phyloP scores from a whole-genome alignment of 2,888 invertebrate genomes.

The Melanargia galathea region DNA sequence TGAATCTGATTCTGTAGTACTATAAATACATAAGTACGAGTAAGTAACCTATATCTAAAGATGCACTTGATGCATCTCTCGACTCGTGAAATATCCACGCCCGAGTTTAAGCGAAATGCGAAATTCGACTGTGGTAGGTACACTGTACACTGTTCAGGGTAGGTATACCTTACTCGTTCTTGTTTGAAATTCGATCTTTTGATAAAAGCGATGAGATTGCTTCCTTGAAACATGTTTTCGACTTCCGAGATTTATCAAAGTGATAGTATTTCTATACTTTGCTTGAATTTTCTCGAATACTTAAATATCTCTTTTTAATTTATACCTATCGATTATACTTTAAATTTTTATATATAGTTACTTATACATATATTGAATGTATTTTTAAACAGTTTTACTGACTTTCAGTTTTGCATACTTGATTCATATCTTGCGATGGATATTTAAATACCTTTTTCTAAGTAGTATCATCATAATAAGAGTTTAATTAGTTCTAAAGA shows the following conservation, averaged over 20 bases:
- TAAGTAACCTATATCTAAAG: not conserved
- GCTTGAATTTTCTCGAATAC: not conserved
- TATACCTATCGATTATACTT: too few relatives aligned
- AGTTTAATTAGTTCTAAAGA: too few relatives aligned
- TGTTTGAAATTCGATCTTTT: conserved; percentile 39
- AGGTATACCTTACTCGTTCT: not conserved
- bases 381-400: too few relatives aligned
- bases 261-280: conserved; percentile 8
- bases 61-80: conserved; percentile 2
- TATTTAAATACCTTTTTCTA: too few relatives aligned
- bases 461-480: too few relatives aligned
- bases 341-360: too few relatives aligned
- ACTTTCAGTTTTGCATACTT: too few relatives aligned
- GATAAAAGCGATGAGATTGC: conserved; percentile 33
- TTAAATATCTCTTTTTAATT: not conserved
- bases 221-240: conserved; percentile 14
- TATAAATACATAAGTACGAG: too few relatives aligned
- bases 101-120: conserved; percentile 24
- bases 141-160: too few relatives aligned
- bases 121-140: conserved; percentile 10
- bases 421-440: too few relatives aligned
- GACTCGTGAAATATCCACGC: conserved; percentile 7
- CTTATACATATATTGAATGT: too few relatives aligned
- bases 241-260: conserved; percentile 7
- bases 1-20: too few relatives aligned